Percentiles rank a stretch among this genome's conserved stretches.
Conservation (phyloP, 1,140 invertebrate species). For the Rhopalosiphum padi region DNA sequence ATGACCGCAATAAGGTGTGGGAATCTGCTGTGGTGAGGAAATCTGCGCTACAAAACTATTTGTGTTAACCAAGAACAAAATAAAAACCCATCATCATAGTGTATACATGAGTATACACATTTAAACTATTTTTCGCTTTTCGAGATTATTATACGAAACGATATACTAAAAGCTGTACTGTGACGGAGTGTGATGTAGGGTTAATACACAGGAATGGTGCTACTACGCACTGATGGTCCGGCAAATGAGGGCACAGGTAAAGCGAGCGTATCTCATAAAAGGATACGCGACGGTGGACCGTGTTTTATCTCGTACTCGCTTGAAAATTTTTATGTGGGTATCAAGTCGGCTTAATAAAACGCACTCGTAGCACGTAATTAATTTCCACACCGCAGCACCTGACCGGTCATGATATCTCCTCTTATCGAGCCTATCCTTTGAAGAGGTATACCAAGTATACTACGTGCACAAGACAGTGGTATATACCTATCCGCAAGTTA, state of each 20-base stretch:
- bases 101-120: not conserved
- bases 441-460: not conserved
- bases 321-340: not conserved
- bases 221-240: too few relatives aligned
- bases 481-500: not conserved
- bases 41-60: not conserved
- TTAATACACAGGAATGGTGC: not conserved
- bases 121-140: not conserved
- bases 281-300: not conserved
- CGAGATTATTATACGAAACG: not conserved
- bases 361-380: conserved; percentile 37
- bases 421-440: not conserved
- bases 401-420: not conserved
- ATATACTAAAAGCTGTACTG: not conserved
- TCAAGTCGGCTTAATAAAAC: not conserved
- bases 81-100: not conserved
- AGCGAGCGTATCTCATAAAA: not conserved
- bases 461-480: not conserved
- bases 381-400: not conserved
- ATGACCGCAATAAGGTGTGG: too few relatives aligned
- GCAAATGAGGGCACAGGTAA: not conserved
- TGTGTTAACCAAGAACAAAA: not conserved
- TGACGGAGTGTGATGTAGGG: too few relatives aligned
- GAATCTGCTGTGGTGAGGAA: not conserved
- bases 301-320: not conserved